Evolutionary conservation across 2,888 invertebrate genomes (phyloP).

Genomic region (Trissoscelio sp.): DNA sequence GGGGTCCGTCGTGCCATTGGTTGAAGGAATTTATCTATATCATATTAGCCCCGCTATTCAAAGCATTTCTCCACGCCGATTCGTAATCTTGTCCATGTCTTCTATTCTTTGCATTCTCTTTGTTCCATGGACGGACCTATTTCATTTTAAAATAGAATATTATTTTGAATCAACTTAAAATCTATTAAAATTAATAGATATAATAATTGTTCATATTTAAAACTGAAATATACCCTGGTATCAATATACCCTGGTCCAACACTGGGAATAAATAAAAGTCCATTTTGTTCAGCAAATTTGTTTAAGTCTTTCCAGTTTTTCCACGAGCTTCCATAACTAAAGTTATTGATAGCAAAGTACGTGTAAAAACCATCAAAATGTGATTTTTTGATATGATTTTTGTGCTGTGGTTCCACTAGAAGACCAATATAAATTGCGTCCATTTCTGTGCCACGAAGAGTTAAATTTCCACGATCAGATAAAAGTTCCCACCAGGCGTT

Average conservation of each 20-base stretch:
- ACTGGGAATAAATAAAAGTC: slow-evolving; percentile 87
- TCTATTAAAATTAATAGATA: not conserved
- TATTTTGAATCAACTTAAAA: not conserved
- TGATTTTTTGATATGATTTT: slow-evolving; percentile 84
- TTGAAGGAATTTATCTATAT: slow-evolving; percentile 89
- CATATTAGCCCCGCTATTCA: slow-evolving; percentile 85
- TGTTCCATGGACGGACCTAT: slow-evolving; percentile 86
- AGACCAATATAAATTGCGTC: slow-evolving; percentile 87
- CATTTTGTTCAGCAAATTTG: slow-evolving; percentile 85
- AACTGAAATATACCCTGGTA: slow-evolving; percentile 83
- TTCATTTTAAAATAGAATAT: not conserved
- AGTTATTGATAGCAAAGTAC: slow-evolving; percentile 87
- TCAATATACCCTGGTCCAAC: slow-evolving; percentile 90
- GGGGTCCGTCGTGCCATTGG: slow-evolving; percentile 91
- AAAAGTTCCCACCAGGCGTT: slow-evolving; percentile 85
- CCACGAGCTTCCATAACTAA: slow-evolving; percentile 87
- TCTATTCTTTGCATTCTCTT: slow-evolving; percentile 84
- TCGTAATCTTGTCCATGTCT: slow-evolving; percentile 87
- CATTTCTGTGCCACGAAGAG: slow-evolving; percentile 84
- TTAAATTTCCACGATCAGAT: slow-evolving; percentile 82
- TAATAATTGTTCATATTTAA: not conserved
- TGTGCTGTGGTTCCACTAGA: slow-evolving; percentile 85
- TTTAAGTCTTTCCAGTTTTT: slow-evolving; percentile 85
- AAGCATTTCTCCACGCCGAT: slow-evolving; percentile 86
- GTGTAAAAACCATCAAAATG: slow-evolving; percentile 87